Evolutionary conservation across 1,140 invertebrate species (phyloP).

Genomic region (Drosophila rufa): DNA sequence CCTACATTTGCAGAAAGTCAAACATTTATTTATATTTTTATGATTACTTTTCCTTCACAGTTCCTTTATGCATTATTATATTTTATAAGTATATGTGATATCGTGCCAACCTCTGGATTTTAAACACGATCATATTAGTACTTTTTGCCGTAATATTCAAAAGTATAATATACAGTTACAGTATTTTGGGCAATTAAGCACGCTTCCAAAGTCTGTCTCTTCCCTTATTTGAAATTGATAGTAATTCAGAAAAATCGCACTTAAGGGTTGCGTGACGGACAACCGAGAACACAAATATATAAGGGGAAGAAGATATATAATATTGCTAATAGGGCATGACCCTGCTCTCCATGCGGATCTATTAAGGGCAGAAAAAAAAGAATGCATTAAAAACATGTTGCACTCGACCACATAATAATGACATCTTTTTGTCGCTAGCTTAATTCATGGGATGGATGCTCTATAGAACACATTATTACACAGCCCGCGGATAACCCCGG

Average conservation of each 20-base stretch:
- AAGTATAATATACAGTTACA: not conserved
- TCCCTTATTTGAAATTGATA: slow-evolving; percentile 41
- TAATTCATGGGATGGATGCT: slow-evolving; percentile 29
- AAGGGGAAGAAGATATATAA: slow-evolving; percentile 21
- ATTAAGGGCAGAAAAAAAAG: slow-evolving; percentile 36
- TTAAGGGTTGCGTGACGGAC: slow-evolving; percentile 59
- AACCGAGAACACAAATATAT: slow-evolving; percentile 19
- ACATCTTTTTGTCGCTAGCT: slow-evolving; percentile 72
- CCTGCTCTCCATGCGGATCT: slow-evolving; percentile 13
- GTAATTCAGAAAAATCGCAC: slow-evolving; percentile 20
- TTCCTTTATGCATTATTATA: too few species aligned
- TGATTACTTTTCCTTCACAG: too few species aligned
- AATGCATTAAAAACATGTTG: slow-evolving; percentile 77
- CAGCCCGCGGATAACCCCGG: slow-evolving; percentile 51
- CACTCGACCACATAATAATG: slow-evolving; percentile 78
- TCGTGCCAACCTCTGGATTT: too few species aligned
- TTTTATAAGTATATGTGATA: too few species aligned
- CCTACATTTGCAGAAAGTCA: too few species aligned
- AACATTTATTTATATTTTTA: too few species aligned
- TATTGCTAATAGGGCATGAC: slow-evolving; percentile 54
- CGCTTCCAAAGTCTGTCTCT: slow-evolving; percentile 1
- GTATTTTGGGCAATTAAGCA: slow-evolving; percentile 3
- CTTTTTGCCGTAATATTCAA: not conserved
- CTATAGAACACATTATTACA: slow-evolving; percentile 29
- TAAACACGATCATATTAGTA: too few species aligned